phyloP scores from a whole-genome alignment of 92 coral and sea anemone species.

The Siderastrea radians region DNA sequence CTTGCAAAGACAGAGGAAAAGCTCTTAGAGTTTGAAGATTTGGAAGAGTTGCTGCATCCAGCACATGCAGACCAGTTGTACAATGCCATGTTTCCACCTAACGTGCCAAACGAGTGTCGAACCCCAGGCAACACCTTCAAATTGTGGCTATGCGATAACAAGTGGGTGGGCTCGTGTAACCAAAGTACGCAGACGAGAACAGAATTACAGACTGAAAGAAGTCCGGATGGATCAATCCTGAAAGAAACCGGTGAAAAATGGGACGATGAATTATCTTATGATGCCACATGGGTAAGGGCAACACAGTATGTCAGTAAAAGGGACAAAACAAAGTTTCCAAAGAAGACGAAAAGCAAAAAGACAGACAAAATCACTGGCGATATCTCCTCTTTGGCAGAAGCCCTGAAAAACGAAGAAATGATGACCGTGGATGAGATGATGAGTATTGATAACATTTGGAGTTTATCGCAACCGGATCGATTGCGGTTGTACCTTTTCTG shows the following conservation, averaged over 20 bases:
- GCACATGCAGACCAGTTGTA: slow-evolving; percentile 41
- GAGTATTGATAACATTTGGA: slow-evolving; percentile 59
- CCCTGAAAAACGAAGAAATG: slow-evolving; percentile 35
- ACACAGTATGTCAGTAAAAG: not conserved
- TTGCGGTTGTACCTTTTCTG: slow-evolving; percentile 70
- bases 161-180: not conserved
- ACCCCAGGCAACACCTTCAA: slow-evolving; percentile 4
- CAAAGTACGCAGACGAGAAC: not conserved
- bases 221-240: not conserved
- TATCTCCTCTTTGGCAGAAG: slow-evolving; percentile 18
- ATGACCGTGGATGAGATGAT: slow-evolving; percentile 57
- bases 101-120: not conserved
- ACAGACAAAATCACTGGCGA: slow-evolving; percentile 1
- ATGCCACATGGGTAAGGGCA: not conserved
- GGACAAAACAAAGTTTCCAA: not conserved
- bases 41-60: slow-evolving; percentile 32
- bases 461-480: slow-evolving; percentile 39
- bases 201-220: not conserved
- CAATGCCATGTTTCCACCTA: slow-evolving; percentile 10
- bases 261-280: slow-evolving; percentile 26
- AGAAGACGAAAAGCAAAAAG: not conserved
- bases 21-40: slow-evolving; percentile 4
- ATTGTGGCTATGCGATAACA: slow-evolving; percentile 28
- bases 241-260: slow-evolving; percentile 11
- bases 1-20: not conserved